These are phyloP conservation scores for Trinectes maculatus DNA, from an alignment of 2,113 vertebrate species.

Conservation along the genomic window DNA sequence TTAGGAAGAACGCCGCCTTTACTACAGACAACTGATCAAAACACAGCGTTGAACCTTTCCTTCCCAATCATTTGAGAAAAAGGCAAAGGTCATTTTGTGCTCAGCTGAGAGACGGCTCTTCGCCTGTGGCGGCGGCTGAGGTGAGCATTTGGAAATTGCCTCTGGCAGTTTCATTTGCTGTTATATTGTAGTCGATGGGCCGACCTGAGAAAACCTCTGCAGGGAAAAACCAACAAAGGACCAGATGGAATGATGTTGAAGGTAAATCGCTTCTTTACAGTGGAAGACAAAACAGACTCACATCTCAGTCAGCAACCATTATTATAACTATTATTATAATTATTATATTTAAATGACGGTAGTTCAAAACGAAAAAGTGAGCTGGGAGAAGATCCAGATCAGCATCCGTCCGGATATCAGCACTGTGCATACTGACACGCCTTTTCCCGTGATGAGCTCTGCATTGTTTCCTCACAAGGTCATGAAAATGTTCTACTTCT, in stretches of 20 bases:
- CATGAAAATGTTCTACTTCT: too few relatives aligned
- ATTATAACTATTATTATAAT: too few relatives aligned
- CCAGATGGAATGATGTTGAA: background rate
- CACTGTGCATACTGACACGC: too few relatives aligned
- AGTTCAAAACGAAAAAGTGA: too few relatives aligned
- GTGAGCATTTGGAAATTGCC: slow-evolving; percentile 45
- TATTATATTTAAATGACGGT: too few relatives aligned
- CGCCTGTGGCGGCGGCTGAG: slow-evolving; percentile 26
- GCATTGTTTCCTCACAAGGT: too few relatives aligned
- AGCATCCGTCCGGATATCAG: too few relatives aligned
- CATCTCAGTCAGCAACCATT: background rate
- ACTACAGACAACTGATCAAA: slow-evolving; percentile 27
- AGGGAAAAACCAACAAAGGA: background rate
- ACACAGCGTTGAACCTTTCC: slow-evolving; percentile 13
- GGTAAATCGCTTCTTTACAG: background rate
- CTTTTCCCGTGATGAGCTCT: too few relatives aligned
- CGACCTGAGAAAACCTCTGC: background rate
- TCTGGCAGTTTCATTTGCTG: slow-evolving; percentile 37
- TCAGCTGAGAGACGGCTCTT: slow-evolving; percentile 18
- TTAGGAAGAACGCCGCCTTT: slow-evolving; percentile 23
- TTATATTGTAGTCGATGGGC: slow-evolving; percentile 16
- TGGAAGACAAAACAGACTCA: background rate
- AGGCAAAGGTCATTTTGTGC: slow-evolving; percentile 45
- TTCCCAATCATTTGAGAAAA: slow-evolving; percentile 42
- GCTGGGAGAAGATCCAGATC: too few relatives aligned